Evolutionary conservation across 2,797 vertebrate species (phyloP).

Genomic region (Pempheris klunzingeri): DNA sequence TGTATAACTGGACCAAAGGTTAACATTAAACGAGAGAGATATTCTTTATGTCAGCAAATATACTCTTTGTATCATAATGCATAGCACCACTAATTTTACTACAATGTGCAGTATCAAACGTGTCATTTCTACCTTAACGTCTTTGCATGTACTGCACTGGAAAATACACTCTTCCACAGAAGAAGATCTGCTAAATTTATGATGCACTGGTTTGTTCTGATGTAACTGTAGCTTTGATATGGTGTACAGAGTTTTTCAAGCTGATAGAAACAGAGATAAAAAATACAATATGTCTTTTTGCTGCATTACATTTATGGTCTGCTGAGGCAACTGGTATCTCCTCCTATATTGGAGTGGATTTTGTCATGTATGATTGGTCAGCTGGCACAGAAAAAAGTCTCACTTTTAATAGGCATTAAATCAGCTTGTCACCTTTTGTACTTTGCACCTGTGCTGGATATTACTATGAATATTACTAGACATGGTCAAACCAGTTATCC

Average conservation of each 20-base stretch:
- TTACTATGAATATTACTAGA: background rate
- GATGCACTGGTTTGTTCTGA: background rate
- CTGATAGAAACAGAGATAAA: background rate
- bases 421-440: background rate
- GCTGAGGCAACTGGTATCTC: background rate
- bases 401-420: too few relatives aligned
- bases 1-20: background rate
- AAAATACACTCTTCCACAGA: background rate
- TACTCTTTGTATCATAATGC: background rate
- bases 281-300: background rate
- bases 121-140: background rate
- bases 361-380: background rate
- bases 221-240: background rate
- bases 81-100: background rate
- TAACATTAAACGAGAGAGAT: background rate
- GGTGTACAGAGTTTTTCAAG: background rate
- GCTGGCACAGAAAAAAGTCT: background rate
- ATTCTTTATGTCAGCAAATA: background rate
- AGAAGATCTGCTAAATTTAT: background rate
- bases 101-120: background rate
- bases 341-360: background rate
- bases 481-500: background rate
- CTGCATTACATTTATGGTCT: background rate
- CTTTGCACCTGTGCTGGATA: constrained; percentile 3
- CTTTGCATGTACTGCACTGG: background rate